Percentiles rank a stretch among this genome's conserved stretches.
These are phyloP conservation scores for Acanthopagrus latus DNA, from an alignment of 2,797 vertebrate species.

Conservation along the genomic window DNA sequence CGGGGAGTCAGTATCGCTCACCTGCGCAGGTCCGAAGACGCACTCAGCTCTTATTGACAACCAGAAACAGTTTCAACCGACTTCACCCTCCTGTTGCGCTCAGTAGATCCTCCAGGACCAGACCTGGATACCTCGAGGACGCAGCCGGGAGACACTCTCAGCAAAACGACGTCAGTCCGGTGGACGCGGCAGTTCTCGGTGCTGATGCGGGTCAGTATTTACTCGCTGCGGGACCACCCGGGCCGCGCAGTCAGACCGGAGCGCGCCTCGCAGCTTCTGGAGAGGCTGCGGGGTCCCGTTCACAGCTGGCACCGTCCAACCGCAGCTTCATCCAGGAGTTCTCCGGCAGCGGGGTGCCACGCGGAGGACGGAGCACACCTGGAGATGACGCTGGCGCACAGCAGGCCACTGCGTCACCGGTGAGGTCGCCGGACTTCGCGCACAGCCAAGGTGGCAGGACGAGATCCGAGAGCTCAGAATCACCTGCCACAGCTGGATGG, in stretches of 20 bases:
- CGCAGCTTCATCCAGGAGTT: constrained; percentile 63
- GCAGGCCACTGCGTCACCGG: constrained; percentile 2
- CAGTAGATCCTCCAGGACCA: constrained; percentile 45
- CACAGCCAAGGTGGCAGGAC: background rate
- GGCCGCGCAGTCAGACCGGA: constrained; percentile 5
- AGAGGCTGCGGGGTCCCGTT: background rate
- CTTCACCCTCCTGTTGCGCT: constrained; percentile 20
- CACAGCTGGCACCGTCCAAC: constrained; percentile 27
- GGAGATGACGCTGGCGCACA: constrained; percentile 34
- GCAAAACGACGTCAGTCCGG: constrained; percentile 43
- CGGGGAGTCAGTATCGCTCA: constrained; percentile 76
- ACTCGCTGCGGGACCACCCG: constrained; percentile 26
- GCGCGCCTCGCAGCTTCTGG: background rate
- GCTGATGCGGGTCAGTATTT: constrained; percentile 63
- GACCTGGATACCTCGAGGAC: constrained; percentile 14
- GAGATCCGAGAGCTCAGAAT: background rate
- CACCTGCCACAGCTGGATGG: constrained; percentile 23
- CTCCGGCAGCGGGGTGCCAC: constrained; percentile 78
- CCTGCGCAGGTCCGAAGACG: constrained; percentile 56
- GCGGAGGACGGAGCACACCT: constrained; percentile 62
- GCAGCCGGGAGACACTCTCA: constrained; percentile 8
- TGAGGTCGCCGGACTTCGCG: constrained; percentile 31
- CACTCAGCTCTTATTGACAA: constrained; percentile 73
- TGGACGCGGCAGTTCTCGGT: constrained; percentile 51
- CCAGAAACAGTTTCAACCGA: constrained; percentile 44